Percentiles rank a stretch among this genome's conserved stretches.
Evolutionary conservation across 2,113 vertebrate species (phyloP).

Genomic region (Ceyx margarethae): DNA sequence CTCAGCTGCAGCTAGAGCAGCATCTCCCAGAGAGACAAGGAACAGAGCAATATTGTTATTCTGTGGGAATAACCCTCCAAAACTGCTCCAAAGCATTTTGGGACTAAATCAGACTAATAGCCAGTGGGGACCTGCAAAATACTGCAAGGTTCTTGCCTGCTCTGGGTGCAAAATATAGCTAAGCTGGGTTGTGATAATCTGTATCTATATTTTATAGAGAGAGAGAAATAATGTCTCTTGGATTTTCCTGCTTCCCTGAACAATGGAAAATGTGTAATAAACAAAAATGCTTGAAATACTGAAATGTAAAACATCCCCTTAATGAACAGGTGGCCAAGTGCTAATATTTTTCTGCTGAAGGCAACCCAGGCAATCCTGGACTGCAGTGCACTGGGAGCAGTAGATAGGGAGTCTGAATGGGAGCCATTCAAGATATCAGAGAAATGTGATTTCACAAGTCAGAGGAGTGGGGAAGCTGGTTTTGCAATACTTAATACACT

Average conservation of each 20-base stretch:
- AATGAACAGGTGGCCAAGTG: not conserved
- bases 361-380: not conserved
- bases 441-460: not conserved
- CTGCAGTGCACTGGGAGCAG: accelerated
- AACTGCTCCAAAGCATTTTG: not conserved
- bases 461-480: not conserved
- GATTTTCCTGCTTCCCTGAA: not conserved
- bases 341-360: not conserved
- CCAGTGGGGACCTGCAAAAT: not conserved
- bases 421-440: not conserved
- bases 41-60: not conserved
- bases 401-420: not conserved
- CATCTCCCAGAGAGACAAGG: not conserved
- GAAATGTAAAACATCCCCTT: not conserved
- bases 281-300: not conserved
- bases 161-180: not conserved
- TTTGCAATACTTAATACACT: constrained; percentile 5
- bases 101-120: not conserved
- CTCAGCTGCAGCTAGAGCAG: not conserved
- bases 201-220: not conserved
- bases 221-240: not conserved
- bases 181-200: not conserved
- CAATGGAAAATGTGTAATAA: not conserved
- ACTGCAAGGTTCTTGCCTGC: not conserved
- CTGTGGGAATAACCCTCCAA: not conserved